Evolutionary conservation across 1,140 invertebrate species (phyloP), one percentile per base, ranked within the genome.

Genomic region (Fopius arisanus): DNA sequence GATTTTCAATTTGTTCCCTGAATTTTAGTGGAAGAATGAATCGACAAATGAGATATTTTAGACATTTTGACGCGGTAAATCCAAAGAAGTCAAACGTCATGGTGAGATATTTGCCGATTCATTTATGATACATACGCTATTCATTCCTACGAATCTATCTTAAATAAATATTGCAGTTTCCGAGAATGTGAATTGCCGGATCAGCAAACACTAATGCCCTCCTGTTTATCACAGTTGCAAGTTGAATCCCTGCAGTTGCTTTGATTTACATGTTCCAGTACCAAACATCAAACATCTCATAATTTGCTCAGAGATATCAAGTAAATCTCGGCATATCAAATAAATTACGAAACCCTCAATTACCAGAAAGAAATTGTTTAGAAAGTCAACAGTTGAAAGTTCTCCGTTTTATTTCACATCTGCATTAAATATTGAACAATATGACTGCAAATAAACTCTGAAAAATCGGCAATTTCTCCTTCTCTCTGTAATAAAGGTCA

Each of bases 401-500:
- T 26, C 26, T 59, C 23, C 23, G 10, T 23, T 28, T n/a, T 48
- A 48, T 48, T 48, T 19, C n/a, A n/a, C 54, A 59, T 59, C 54
- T 23, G 33, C 33, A 37, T 37, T 28, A 26, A 59, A 59, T 12
- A 23, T 19, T 59, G 54, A 28, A 9, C n/a, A 48, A 59, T 59
- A 59, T 59, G 1, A 12, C 23, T 59, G 54, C 14, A 28, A 59
- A 51, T 51, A 21, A 51, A 14, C 19, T 16, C n/a, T 16, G 9
- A 59, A 26, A 19, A 59, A 3, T 59, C 21, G 19, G 16, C 54
- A 12, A 59, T 28, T 59, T 59, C 54, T 59, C 54, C 23, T 59
- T 26, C 19, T 26, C 54, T 4, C 54, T n/a, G n/a, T n/a, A 59
- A 59, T 59, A 59, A 59, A 59, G 54, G 54, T 59, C 54, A 59